A percentile compares a stretch with the other conserved stretches of the same genome.
Conservation (phyloP, 2,113 vertebrate species). For the Malurus alboscapulatus region DNA sequence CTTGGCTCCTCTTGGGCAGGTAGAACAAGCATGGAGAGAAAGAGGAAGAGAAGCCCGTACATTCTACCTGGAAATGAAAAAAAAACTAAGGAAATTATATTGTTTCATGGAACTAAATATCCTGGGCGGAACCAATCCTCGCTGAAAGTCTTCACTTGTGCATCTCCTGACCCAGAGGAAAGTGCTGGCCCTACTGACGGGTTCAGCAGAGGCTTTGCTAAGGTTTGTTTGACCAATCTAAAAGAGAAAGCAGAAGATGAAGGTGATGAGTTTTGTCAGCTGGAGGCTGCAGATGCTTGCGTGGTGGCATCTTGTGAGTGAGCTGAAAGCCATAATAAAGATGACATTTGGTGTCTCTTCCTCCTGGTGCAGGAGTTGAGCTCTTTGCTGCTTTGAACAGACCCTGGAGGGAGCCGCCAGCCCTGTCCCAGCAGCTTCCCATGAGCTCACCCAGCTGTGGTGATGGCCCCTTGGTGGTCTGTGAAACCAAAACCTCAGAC, state of each 20-base stretch:
- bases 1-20: neutral
- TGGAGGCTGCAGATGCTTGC: neutral
- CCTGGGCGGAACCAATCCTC: neutral
- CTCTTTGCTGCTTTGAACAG: neutral
- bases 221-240: neutral
- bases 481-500: neutral
- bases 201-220: neutral
- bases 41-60: neutral
- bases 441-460: neutral
- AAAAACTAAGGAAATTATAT: neutral
- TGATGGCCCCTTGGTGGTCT: neutral
- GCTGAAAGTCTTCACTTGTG: neutral
- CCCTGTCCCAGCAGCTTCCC: neutral
- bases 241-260: neutral
- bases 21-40: neutral
- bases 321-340: neutral
- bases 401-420: accelerated
- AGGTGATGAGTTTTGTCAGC: neutral
- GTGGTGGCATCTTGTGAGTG: neutral
- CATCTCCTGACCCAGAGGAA: neutral
- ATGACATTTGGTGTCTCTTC: neutral
- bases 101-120: neutral
- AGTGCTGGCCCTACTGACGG: neutral
- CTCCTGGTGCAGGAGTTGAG: neutral
- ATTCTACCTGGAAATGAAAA: neutral